Percentiles rank a stretch among this genome's conserved stretches.
These are phyloP conservation scores for Phyllostomus discolor DNA, from an alignment of 2,113 vertebrate genomes.

Conservation along the genomic window DNA sequence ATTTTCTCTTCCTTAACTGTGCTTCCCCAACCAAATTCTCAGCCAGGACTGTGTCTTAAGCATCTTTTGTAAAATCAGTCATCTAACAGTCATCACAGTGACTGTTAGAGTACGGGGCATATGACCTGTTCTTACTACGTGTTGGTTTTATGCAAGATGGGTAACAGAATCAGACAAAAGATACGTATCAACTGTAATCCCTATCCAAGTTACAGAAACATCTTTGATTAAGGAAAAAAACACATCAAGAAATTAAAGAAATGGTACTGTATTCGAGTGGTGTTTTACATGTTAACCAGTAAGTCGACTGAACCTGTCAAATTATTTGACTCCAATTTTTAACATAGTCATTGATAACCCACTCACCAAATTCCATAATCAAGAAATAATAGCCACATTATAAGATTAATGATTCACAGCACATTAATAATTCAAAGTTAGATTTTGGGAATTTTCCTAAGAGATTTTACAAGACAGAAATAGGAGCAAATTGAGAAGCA, in stretches of 20 bases:
- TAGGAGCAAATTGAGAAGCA: not conserved
- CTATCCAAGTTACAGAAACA: not conserved
- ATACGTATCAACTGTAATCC: not conserved
- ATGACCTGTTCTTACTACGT: not conserved
- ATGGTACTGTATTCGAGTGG: not conserved
- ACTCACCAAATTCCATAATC: not conserved
- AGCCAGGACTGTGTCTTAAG: not conserved
- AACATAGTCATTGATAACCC: not conserved
- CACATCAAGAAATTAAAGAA: not conserved
- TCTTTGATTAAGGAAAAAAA: not conserved
- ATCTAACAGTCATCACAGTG: not conserved
- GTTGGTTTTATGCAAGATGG: not conserved
- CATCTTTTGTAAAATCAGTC: not conserved
- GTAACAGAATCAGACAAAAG: not conserved
- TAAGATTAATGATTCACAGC: not conserved
- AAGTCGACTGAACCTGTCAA: not conserved
- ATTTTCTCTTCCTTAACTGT: not conserved
- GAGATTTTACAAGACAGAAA: not conserved
- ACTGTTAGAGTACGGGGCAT: not conserved
- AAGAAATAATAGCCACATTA: not conserved
- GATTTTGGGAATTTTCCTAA: not conserved
- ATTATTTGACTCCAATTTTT: not conserved
- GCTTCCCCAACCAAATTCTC: not conserved
- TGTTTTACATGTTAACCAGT: not conserved
- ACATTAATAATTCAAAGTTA: not conserved